A percentile compares a stretch with the other conserved stretches of the same genome.
Conservation (phyloP, 2,888 invertebrate genomes). For the Dromius quadrimaculatus region DNA sequence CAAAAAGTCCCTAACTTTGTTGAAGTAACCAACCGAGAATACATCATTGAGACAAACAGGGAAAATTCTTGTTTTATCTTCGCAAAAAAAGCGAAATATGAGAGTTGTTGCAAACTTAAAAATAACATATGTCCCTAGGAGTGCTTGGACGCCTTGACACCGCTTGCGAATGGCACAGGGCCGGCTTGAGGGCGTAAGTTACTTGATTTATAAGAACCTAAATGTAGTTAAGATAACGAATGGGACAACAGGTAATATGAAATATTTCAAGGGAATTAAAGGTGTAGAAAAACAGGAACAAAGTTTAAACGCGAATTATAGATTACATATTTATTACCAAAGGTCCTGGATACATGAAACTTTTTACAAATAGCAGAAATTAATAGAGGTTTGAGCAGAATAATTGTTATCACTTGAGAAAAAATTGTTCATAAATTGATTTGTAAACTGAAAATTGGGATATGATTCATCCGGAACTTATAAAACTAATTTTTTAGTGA, state of each 20-base stretch:
- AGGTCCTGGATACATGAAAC: too few species aligned
- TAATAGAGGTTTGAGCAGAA: too few species aligned
- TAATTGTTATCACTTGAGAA: too few species aligned
- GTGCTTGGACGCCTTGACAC: constrained; percentile 25
- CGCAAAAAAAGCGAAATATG: constrained; percentile 37
- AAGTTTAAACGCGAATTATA: too few species aligned
- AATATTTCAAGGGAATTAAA: too few species aligned
- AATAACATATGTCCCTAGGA: constrained; percentile 35
- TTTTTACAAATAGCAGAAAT: too few species aligned
- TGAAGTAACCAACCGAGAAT: constrained; percentile 33
- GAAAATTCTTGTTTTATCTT: constrained; percentile 36
- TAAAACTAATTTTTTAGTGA: too few species aligned
- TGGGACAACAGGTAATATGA: constrained; percentile 3
- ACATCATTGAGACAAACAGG: constrained; percentile 36
- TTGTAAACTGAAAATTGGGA: too few species aligned
- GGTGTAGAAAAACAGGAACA: too few species aligned
- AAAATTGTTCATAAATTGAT: too few species aligned
- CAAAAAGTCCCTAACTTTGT: constrained; percentile 32
- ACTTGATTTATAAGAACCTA: constrained; percentile 1
- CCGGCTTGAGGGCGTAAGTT: neutral
- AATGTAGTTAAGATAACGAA: neutral
- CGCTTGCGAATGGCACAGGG: constrained; percentile 29
- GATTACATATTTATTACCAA: too few species aligned
- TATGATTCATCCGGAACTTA: too few species aligned
- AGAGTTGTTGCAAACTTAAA: constrained; percentile 37